Conservation (phyloP, 2,113 vertebrate species). For the Ramphastos sulfuratus region DNA sequence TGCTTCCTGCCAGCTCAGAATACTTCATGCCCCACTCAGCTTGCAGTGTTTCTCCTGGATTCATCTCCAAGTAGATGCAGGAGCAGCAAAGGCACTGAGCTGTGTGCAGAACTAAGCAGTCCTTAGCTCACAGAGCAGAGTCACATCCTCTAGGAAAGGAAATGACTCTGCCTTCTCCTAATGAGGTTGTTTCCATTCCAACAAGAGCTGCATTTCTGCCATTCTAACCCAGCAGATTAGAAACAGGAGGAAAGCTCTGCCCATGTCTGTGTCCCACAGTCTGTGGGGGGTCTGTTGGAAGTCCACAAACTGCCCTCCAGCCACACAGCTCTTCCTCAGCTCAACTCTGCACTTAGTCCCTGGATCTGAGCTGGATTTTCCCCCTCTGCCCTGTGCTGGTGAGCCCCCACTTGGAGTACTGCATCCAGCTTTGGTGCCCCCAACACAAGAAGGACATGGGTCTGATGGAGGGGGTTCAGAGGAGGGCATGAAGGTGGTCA, state of each 20-base stretch:
- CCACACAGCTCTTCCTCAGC: neutral
- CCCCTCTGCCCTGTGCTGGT: no score
- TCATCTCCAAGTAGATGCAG: neutral
- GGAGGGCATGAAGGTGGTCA: no score
- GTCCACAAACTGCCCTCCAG: neutral
- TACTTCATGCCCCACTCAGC: neutral
- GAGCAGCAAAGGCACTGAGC: neutral
- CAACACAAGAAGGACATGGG: no score
- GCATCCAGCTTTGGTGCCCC: no score
- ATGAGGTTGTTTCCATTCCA: neutral
- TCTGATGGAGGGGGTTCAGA: no score
- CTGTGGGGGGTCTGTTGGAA: no score
- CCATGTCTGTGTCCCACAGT: accelerated
- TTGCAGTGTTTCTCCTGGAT: neutral
- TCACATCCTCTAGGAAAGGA: neutral
- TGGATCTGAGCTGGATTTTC: no score
- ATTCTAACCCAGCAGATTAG: neutral
- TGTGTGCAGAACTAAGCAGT: neutral
- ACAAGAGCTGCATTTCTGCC: neutral
- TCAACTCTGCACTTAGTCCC: neutral
- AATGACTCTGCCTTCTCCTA: neutral
- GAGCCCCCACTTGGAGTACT: no score
- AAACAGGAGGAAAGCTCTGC: neutral
- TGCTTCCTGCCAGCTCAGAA: neutral
- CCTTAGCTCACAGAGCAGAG: neutral